These are phyloP conservation scores for Struthio camelus DNA, from an alignment of 2,113 vertebrate species.

Conservation along the genomic window DNA sequence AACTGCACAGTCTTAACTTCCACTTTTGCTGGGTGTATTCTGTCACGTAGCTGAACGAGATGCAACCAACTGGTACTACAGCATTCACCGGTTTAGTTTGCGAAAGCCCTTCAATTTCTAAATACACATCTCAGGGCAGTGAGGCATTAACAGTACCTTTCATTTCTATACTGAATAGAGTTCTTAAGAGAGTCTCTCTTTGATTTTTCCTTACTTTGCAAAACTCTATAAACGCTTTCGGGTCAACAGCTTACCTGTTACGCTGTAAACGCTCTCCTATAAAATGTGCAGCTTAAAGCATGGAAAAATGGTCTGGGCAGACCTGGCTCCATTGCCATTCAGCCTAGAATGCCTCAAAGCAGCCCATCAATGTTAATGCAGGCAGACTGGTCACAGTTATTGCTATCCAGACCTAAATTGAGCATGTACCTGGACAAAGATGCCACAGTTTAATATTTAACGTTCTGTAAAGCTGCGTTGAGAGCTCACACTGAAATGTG, in stretches of 20 bases:
- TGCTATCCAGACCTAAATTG: constrained; percentile 21
- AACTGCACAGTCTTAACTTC: not conserved
- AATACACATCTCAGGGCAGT: not conserved
- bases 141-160: not conserved
- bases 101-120: not conserved
- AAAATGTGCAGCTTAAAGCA: not conserved
- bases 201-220: not conserved
- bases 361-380: not conserved
- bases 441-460: constrained; percentile 46
- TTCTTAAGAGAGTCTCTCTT: not conserved
- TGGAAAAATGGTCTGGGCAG: not conserved
- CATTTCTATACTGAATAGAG: not conserved
- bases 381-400: not conserved
- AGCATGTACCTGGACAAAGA: not conserved
- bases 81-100: not conserved
- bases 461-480: constrained; percentile 2
- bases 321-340: not conserved
- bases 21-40: not conserved
- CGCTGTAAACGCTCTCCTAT: rapidly evolving
- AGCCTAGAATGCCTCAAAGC: not conserved
- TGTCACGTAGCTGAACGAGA: not conserved
- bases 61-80: not conserved
- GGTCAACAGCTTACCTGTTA: not conserved
- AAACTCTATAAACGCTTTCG: not conserved
- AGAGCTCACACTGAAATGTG: constrained; percentile 34